Evolutionary conservation across 2,113 vertebrate genomes (phyloP).

Genomic region (Atlantisia rogersi): DNA sequence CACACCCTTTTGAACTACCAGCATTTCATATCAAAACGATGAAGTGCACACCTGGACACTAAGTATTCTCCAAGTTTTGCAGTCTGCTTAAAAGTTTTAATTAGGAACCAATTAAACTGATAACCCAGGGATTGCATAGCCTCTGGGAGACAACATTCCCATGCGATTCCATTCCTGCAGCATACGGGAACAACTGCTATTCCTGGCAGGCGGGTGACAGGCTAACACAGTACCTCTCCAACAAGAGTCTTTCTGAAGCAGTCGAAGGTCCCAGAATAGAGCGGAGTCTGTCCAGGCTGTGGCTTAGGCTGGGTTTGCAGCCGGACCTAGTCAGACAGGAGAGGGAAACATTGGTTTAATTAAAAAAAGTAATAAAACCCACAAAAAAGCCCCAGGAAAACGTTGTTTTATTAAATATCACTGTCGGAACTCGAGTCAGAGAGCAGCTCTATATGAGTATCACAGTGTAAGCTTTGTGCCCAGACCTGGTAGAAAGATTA

Average conservation of each 20-base stretch:
- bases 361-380: too few species aligned
- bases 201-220: background rate
- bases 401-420: background rate
- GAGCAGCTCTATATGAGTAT: rapidly evolving
- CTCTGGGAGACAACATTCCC: background rate
- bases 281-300: slow-evolving; percentile 79
- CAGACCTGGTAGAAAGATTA: rapidly evolving
- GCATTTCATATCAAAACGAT: background rate
- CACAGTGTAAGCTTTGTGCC: rapidly evolving
- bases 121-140: background rate
- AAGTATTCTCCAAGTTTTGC: background rate
- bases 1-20: background rate
- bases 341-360: background rate
- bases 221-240: slow-evolving; percentile 82
- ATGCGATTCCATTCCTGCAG: background rate
- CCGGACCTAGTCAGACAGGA: slow-evolving; percentile 82
- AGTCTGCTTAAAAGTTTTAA: background rate
- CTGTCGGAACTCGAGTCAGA: background rate
- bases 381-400: background rate
- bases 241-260: slow-evolving; percentile 92
- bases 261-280: slow-evolving; percentile 91
- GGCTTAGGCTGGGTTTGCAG: slow-evolving; percentile 91
- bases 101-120: background rate
- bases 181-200: background rate
- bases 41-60: background rate